phyloP scores from a whole-genome alignment of 2,888 invertebrate genomes.

The Orthosia gracilis region DNA sequence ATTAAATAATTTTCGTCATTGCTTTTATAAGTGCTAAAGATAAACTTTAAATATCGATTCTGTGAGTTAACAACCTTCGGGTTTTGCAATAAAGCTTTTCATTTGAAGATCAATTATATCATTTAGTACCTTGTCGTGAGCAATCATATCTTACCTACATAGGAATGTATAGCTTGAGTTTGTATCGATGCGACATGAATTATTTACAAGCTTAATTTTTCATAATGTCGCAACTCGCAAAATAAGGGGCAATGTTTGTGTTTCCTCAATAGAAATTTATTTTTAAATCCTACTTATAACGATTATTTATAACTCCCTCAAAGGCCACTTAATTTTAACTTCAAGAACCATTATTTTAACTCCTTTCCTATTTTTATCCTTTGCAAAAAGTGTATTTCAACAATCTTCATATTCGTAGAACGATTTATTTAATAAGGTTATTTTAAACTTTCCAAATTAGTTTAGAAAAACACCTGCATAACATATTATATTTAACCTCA shows the following conservation, averaged over 20 bases:
- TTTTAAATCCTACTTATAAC: background rate
- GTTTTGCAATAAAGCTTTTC: background rate
- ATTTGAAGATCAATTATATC: background rate
- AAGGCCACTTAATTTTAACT: background rate
- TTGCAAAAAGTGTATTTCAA: background rate
- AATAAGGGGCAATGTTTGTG: background rate
- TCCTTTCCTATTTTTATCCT: background rate
- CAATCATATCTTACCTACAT: background rate
- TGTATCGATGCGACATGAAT: background rate
- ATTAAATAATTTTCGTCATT: constrained; percentile 1
- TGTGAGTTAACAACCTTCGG: background rate
- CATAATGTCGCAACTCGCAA: no score
- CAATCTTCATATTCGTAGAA: no score
- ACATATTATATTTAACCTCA: background rate
- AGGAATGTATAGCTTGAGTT: background rate
- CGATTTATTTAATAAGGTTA: no score
- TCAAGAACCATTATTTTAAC: background rate
- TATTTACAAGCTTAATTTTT: no score
- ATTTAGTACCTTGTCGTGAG: background rate
- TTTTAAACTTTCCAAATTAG: no score
- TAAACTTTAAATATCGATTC: background rate
- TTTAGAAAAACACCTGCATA: background rate
- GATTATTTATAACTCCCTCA: background rate
- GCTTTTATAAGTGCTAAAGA: constrained; percentile 11
- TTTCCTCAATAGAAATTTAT: background rate